phyloP scores from a whole-genome alignment of 2,113 vertebrate species.

The Oplegnathus fasciatus region DNA sequence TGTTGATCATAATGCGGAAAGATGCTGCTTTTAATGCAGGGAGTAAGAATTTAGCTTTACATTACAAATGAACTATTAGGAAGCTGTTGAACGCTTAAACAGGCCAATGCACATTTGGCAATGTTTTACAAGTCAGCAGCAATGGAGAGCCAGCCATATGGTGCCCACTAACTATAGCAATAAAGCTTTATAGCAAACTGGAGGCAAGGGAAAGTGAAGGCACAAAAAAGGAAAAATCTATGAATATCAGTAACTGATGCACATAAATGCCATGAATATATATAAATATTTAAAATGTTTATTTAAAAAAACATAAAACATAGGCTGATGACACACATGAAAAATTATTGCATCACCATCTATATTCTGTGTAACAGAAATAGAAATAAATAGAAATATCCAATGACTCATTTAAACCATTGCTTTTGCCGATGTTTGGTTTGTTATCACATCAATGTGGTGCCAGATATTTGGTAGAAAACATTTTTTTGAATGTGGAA shows the following conservation, averaged over 20 bases:
- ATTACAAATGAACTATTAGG: conserved; percentile 18
- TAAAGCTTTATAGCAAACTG: conserved; percentile 21
- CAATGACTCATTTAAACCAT: too few species aligned
- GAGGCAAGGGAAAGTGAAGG: not conserved
- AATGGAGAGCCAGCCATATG: conserved; percentile 32
- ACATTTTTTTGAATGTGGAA: not conserved
- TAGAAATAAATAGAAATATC: not conserved
- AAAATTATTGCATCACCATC: not conserved
- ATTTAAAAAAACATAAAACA: not conserved
- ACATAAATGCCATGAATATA: not conserved
- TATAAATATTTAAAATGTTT: not conserved
- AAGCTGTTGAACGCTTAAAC: conserved; percentile 32
- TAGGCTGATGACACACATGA: not conserved
- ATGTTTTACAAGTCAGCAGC: conserved; percentile 23
- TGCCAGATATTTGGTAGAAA: not conserved
- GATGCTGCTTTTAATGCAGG: not conserved
- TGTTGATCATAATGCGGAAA: not conserved
- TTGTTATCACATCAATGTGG: not conserved
- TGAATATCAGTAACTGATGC: not conserved
- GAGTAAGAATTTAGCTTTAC: not conserved
- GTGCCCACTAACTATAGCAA: not conserved
- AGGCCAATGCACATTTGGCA: conserved; percentile 26
- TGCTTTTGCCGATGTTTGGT: not conserved
- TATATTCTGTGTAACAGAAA: not conserved
- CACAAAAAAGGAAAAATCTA: not conserved